Base-by-base conservation (phyloP, 2,888 invertebrate genomes). In the Pyralis farinalis region DNA sequence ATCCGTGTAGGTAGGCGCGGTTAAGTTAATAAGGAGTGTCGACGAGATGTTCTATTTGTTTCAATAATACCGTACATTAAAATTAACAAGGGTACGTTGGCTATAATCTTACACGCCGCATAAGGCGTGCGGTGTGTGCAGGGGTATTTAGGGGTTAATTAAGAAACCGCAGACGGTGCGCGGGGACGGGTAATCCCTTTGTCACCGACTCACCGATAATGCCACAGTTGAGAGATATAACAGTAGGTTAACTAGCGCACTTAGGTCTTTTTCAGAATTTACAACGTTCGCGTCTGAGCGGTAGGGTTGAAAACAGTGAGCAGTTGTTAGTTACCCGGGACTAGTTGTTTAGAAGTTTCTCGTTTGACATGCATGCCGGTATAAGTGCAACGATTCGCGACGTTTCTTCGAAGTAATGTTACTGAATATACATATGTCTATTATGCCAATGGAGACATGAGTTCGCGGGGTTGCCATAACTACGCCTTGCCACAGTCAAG, bases 91-190 rank as follows among this genome's bases (percentile, higher is more conserved):
- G 75, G 78, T 72, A 71, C 68, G 74, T 73, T 71, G 65, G 71
- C 74, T 82, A 83, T 86, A 83, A 84, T 86, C 84, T 79, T 72
- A 69, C 71, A 77, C 61, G 68, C 78, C 75, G 61, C 72, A 71
- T 55, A 62, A 56, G 58, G 65, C 63, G 51, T 67, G 63, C 55
- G 71, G 70, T 59, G 66, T 64, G 70, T 72, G 72, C 76, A 68
- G 61, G 71, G 76, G 82, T 80, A 84, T 82, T 87, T 85, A 79
- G 77, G 75, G 86, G 86, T 87, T 87, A 87, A 87, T 87, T 86
- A 87, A 83, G 84, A 73, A 83, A 81, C 87, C 87, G 74, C 85
- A 84, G 80, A 81, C 81, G 62, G 62, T 51, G 62, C 49, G 49
- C 63, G 63, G 63, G 64, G 58, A 53, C 53, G 60, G 68, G 67